phyloP scores from a whole-genome alignment of 2,888 invertebrate genomes.

The Glaucopsyche alexis region DNA sequence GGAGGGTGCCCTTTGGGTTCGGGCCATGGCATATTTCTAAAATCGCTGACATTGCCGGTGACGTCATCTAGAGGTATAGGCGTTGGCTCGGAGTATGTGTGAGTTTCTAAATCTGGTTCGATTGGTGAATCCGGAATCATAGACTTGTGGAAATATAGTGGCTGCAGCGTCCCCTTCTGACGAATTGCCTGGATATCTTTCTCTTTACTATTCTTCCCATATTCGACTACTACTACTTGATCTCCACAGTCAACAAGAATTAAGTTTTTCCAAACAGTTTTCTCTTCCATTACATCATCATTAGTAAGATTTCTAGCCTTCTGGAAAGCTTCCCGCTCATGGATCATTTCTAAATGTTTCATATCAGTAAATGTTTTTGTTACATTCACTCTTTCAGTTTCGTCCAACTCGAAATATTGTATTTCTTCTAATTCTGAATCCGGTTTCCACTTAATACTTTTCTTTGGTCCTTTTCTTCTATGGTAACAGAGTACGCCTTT shows the following conservation, averaged over 20 bases:
- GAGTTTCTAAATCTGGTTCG: slow-evolving; percentile 92
- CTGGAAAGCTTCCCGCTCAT: slow-evolving; percentile 91
- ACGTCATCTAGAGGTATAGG: slow-evolving; percentile 94
- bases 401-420: slow-evolving; percentile 96
- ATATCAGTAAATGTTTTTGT: slow-evolving; percentile 94
- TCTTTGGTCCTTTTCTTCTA: slow-evolving; percentile 88
- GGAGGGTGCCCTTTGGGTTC: slow-evolving; percentile 87
- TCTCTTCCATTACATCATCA: slow-evolving; percentile 91
- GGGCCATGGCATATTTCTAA: slow-evolving; percentile 89
- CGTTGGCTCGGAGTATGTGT: slow-evolving; percentile 87
- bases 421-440: slow-evolving; percentile 89
- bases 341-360: slow-evolving; percentile 92
- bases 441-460: slow-evolving; percentile 89
- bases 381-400: slow-evolving; percentile 97
- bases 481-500: slow-evolving; percentile 88
- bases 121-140: slow-evolving; percentile 92
- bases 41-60: slow-evolving; percentile 89
- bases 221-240: slow-evolving; percentile 82
- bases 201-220: slow-evolving; percentile 91
- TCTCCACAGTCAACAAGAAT: slow-evolving; percentile 84
- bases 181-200: slow-evolving; percentile 92
- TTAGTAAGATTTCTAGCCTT: slow-evolving; percentile 86
- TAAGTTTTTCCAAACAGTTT: slow-evolving; percentile 87
- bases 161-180: slow-evolving; percentile 90
- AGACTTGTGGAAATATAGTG: slow-evolving; percentile 88